A percentile compares a stretch with the other conserved stretches of the same genome.
phyloP scores from a whole-genome alignment of 2,797 vertebrate species.

The Tarsius wallacei region DNA sequence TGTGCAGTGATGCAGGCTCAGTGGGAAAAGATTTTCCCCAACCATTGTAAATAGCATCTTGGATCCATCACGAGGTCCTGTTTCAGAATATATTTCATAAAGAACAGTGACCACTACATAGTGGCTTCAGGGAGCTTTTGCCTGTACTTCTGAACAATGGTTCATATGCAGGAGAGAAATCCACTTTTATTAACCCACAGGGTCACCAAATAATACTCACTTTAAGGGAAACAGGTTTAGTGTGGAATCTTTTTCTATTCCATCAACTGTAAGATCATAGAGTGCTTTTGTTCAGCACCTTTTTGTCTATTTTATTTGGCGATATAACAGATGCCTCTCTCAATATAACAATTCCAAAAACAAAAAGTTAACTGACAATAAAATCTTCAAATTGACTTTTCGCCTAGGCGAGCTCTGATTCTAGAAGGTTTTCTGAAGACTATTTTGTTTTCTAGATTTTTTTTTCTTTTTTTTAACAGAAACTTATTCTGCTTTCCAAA shows the following conservation, averaged over 20 bases:
- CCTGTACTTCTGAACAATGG: not conserved
- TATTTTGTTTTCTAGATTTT: conserved; percentile 35
- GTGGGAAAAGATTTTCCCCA: conserved; percentile 24
- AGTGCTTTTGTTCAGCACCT: conserved; percentile 4
- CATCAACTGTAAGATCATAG: not conserved
- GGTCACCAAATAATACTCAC: not conserved
- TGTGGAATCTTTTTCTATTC: not conserved
- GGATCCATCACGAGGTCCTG: not conserved
- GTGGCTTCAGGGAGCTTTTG: not conserved
- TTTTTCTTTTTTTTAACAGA: conserved; percentile 32
- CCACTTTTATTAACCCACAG: conserved; percentile 21
- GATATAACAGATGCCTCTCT: not conserved
- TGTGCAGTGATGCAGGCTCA: not conserved
- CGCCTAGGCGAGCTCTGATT: not conserved
- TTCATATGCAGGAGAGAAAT: not conserved
- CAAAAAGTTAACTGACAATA: conserved; percentile 36
- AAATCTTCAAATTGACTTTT: not conserved
- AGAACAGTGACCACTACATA: not conserved
- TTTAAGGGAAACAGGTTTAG: not conserved
- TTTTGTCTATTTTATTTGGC: conserved; percentile 55
- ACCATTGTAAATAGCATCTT: not conserved
- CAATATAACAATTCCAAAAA: not conserved
- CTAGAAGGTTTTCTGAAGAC: conserved; percentile 45
- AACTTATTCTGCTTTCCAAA: not conserved
- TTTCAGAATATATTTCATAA: conserved; percentile 20